Evolutionary conservation across 2,113 vertebrate genomes (phyloP), one percentile per base, ranked within the genome.

Genomic region (Bombycilla garrulus): DNA sequence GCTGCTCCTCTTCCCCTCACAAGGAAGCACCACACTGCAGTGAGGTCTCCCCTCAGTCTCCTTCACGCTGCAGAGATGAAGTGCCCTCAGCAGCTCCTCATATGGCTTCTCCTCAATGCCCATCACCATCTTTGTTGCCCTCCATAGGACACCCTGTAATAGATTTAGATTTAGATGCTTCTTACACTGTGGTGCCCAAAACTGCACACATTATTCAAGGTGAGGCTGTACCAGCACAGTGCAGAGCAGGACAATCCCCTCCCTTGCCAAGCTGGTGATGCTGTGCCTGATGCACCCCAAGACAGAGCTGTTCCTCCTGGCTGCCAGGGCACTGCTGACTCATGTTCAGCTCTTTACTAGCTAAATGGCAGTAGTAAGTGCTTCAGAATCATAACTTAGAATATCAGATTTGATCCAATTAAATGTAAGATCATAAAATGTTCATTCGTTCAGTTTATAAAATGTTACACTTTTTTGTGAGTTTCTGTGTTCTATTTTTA

Each of bases 191-290:
- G 7, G 12, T 12, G 5, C 19, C 23, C 28, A 33, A 54, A 64
- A 4, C 40, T 56, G n/a, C 18, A 3, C 17, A 5, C 50, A n/a
- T 0, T 0, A n/a, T 2, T 29, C 6, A 2, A 56, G 40, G 1
- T 19, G 28, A 56, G 10, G 50, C 28, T 38, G 28, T 0, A 1
- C 22, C 48, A 47, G 81, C 0, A 0, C 47, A 62, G 57, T 33
- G 14, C 40, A 84, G 40, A 28, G 18, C 4, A 1, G 58, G 48
- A 38, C 40, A 64, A 33, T 54, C n/a, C 58, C 38, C n/a, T 38
- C n/a, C 48, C 48, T 15, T 28, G 22, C 23, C 48, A 0, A 0
- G 40, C 28, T 73, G 67, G 33, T 0, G 1, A 45, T 45, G 40
- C 58, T 64, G n/a, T 15, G 18, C 18, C 28, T 62, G 57, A 15